Conservation (phyloP, 2,797 vertebrate species). For the Heterohyrax brucei region DNA sequence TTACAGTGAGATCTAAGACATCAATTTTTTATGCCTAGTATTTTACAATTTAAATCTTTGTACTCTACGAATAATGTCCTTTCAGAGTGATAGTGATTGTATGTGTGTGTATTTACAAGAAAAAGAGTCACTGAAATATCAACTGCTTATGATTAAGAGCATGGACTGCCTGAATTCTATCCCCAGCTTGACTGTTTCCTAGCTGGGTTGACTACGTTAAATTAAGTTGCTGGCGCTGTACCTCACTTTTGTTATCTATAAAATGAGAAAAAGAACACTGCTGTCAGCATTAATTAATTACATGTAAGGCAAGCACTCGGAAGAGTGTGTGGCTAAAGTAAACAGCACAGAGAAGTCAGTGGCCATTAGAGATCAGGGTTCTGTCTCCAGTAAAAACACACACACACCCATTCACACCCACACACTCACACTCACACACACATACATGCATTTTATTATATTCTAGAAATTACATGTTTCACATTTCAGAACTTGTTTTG, state of each 20-base stretch:
- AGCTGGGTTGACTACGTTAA: not conserved
- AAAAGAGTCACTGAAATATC: not conserved
- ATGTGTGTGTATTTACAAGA: not conserved
- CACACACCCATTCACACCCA: too few relatives aligned
- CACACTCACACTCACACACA: too few relatives aligned
- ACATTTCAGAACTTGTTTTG: slow-evolving; percentile 48
- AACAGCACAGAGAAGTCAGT: not conserved
- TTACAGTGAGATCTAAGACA: not conserved
- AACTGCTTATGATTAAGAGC: not conserved
- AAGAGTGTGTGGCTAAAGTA: slow-evolving; percentile 6
- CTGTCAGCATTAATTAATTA: not conserved
- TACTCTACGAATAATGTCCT: not conserved
- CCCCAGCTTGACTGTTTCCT: not conserved
- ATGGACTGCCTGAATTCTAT: not conserved
- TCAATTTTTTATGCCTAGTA: not conserved
- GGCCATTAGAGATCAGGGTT: not conserved
- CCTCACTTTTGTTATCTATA: not conserved
- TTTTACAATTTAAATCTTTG: slow-evolving; percentile 11
- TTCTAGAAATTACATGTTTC: not conserved
- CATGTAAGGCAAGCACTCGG: not conserved
- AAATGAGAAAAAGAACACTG: not conserved
- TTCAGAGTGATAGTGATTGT: not conserved
- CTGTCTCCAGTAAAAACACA: not conserved
- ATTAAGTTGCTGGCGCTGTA: not conserved
- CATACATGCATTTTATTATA: not conserved